Percentiles rank a stretch among this genome's conserved stretches.
Evolutionary conservation across 1,140 invertebrate species (phyloP).

Genomic region (Drosophila teissieri): DNA sequence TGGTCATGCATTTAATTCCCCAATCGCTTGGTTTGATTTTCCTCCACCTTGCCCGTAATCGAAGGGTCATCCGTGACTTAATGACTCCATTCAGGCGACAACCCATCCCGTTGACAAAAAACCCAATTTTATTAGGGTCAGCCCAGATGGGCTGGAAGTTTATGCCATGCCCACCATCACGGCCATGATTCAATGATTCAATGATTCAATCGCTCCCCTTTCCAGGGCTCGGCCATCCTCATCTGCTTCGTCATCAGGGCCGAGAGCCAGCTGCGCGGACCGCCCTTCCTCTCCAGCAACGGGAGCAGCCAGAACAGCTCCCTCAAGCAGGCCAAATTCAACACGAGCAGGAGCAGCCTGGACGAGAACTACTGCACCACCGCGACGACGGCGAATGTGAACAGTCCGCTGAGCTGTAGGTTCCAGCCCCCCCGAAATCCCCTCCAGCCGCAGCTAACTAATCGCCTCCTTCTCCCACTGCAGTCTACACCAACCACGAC

Average conservation of each 20-base stretch:
- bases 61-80: constrained; percentile 21
- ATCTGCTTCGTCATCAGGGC: constrained; percentile 85
- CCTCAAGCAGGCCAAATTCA: constrained; percentile 75
- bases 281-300: constrained; percentile 64
- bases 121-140: constrained; percentile 47
- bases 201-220: constrained; percentile 33
- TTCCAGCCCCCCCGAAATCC: constrained; percentile 19
- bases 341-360: constrained; percentile 77
- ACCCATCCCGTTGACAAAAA: constrained; percentile 27
- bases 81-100: constrained; percentile 29
- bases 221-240: constrained; percentile 85
- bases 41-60: constrained; percentile 16
- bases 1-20: constrained; percentile 38
- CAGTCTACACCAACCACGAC: constrained; percentile 83
- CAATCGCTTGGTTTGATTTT: constrained; percentile 34
- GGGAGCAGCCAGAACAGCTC: constrained; percentile 67
- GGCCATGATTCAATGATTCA: constrained; percentile 23
- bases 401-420: constrained; percentile 86
- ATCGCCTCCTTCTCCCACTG: background rate
- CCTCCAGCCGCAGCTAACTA: background rate
- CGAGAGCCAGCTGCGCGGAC: constrained; percentile 79
- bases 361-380: constrained; percentile 85
- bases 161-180: constrained; percentile 16
- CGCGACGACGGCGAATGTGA: constrained; percentile 82
- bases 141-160: constrained; percentile 16